These are phyloP conservation scores for Mimachlamys varia DNA, from an alignment of 2,888 invertebrate genomes.

Conservation along the genomic window DNA sequence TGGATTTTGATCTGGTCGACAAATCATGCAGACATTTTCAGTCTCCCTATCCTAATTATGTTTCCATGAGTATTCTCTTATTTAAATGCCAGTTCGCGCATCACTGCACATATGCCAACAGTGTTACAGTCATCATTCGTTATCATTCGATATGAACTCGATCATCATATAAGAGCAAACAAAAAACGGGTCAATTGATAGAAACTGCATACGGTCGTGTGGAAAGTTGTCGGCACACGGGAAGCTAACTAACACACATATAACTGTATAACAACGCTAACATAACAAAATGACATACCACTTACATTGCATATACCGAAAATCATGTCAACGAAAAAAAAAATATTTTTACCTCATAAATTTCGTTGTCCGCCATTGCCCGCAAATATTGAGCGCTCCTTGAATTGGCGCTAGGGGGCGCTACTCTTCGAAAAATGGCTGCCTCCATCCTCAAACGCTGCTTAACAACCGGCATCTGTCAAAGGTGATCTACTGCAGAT, in stretches of 20 bases:
- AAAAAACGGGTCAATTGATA: conserved; percentile 2
- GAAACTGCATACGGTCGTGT: conserved; percentile 38
- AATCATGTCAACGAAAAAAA: conserved; percentile 38
- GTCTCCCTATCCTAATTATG: not conserved
- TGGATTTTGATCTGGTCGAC: too few relatives aligned
- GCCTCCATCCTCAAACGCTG: conserved; percentile 48
- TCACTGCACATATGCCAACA: not conserved
- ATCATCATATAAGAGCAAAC: not conserved
- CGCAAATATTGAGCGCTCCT: conserved; percentile 40
- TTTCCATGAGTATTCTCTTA: not conserved
- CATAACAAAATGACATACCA: not conserved
- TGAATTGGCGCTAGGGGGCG: conserved; percentile 47
- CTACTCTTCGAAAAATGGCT: conserved; percentile 48
- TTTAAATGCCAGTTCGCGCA: not conserved
- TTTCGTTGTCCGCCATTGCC: conserved; percentile 60
- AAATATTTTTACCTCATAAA: conserved; percentile 60
- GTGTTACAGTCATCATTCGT: conserved; percentile 18
- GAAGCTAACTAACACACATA: not conserved
- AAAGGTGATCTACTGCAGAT: conserved; percentile 24
- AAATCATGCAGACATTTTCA: too few relatives aligned
- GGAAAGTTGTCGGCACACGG: conserved; percentile 36
- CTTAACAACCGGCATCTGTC: conserved; percentile 13
- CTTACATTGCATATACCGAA: not conserved
- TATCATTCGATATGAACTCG: conserved; percentile 11
- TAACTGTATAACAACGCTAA: not conserved